These are phyloP conservation scores for Caiman crocodilus DNA, from an alignment of 2,797 vertebrate species.

Conservation along the genomic window DNA sequence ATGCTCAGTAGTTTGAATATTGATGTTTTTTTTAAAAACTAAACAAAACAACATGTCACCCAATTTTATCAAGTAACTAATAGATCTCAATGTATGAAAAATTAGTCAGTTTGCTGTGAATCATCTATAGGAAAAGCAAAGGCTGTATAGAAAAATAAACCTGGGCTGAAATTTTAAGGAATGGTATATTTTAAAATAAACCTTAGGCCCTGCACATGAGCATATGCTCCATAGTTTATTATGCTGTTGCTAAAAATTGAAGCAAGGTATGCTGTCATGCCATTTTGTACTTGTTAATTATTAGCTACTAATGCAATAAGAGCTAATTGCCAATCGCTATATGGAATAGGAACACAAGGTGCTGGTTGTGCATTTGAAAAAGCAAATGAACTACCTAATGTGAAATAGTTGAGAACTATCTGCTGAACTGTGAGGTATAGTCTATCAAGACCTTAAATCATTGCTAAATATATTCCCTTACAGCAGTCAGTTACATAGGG, in stretches of 20 bases:
- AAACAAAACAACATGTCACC: background rate
- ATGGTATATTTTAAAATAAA: background rate
- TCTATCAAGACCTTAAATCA: slow-evolving; percentile 70
- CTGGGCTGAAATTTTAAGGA: background rate
- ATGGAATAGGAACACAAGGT: slow-evolving; percentile 60
- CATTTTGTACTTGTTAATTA: slow-evolving; percentile 13
- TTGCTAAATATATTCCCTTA: slow-evolving; percentile 68
- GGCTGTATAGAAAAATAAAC: background rate
- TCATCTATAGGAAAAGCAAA: background rate
- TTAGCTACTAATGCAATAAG: background rate
- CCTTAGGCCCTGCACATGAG: background rate
- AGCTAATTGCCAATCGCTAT: too few relatives aligned
- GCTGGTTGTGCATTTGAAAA: slow-evolving; percentile 45
- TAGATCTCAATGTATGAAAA: accelerated
- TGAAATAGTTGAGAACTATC: slow-evolving; percentile 21
- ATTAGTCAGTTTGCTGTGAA: accelerated
- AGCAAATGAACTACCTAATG: background rate
- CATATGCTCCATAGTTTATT: background rate
- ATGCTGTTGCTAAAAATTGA: background rate
- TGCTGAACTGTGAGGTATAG: slow-evolving; percentile 32
- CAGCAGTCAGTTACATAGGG: background rate
- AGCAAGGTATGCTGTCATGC: background rate
- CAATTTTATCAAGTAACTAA: background rate
- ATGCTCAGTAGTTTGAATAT: too few relatives aligned
- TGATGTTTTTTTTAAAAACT: too few relatives aligned